Evolutionary conservation across 1,140 invertebrate species (phyloP), one percentile per base, ranked within the genome.

Genomic region (Drosophila micromelanica): DNA sequence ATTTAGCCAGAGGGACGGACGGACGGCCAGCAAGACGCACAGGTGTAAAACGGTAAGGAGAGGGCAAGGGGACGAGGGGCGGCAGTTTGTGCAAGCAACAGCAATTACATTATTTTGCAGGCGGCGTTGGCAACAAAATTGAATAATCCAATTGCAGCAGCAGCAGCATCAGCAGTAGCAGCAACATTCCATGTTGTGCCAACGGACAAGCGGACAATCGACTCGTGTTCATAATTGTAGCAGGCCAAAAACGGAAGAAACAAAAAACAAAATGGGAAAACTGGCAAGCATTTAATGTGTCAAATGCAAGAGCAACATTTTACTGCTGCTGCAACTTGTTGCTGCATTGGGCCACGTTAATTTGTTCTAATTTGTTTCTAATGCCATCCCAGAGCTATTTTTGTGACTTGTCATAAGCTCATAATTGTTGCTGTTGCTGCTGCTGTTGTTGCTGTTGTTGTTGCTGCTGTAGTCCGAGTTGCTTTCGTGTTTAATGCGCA

Each of bases 31-130:
- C 20, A 3, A 23, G 13, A 8, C 9, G 9, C 51, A 37, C 49
- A 52, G 32, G 49, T 52, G 32, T 37, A 52, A 52, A 52, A 35
- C 8, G 8, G 9, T 11, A 5, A 35, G n/a, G n/a, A n/a, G n/a
- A n/a, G n/a, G n/a, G n/a, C n/a, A n/a, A n/a, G 40, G 11, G 43
- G 5, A 23, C 17, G 17, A 30, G 5, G 35, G 13, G 30, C 5
- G 40, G 45, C 9, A 5, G 8, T 8, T 30, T 30, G 20, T 11
- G 40, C 40, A 11, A 5, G 35, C 52, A 48, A 77, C 59, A 62
- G 80, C 80, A 79, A 82, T 82, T 82, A 84, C 80, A 82, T 79
- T 77, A 82, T 76, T 84, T 71, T 42, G 35, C 68, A 49, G 76
- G 67, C 57, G 60, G 68, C 56, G 38, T 40, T 45, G 37, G 17